A percentile compares a stretch with the other conserved stretches of the same genome.
These are phyloP conservation scores for Gadopsis marmoratus DNA, from an alignment of 2,797 vertebrate genomes.

Conservation along the genomic window DNA sequence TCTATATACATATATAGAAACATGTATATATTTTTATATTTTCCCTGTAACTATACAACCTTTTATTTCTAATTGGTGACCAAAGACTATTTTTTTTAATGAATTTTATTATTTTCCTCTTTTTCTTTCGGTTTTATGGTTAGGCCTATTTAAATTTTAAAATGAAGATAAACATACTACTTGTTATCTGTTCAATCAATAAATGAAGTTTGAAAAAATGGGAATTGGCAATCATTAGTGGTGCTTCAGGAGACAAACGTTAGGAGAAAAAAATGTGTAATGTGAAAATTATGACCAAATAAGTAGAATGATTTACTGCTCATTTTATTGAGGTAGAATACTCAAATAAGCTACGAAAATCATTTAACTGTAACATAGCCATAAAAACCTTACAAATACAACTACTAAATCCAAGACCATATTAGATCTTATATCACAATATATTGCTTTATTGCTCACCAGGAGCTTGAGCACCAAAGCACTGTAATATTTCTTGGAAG, in stretches of 20 bases:
- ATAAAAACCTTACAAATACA: not conserved
- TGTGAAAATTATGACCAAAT: not conserved
- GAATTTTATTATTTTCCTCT: not conserved
- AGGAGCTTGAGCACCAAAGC: not conserved
- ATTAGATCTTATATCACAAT: not conserved
- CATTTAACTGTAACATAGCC: not conserved
- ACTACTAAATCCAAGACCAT: not conserved
- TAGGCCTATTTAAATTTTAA: not conserved
- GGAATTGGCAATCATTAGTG: not conserved
- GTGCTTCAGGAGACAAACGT: not conserved
- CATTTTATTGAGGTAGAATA: no score
- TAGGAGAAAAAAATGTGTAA: not conserved
- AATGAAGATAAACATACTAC: not conserved
- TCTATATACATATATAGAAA: not conserved
- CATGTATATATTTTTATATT: not conserved
- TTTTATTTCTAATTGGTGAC: not conserved
- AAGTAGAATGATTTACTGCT: not conserved
- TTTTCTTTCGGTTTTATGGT: not conserved
- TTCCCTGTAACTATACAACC: not conserved
- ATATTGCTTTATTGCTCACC: not conserved
- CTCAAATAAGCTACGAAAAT: not conserved
- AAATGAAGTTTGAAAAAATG: not conserved
- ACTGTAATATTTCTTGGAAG: conserved; percentile 29
- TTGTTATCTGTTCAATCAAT: not conserved
- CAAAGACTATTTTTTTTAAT: not conserved